Base-by-base conservation (phyloP, 2,797 vertebrate genomes). In the Columba guinea region DNA sequence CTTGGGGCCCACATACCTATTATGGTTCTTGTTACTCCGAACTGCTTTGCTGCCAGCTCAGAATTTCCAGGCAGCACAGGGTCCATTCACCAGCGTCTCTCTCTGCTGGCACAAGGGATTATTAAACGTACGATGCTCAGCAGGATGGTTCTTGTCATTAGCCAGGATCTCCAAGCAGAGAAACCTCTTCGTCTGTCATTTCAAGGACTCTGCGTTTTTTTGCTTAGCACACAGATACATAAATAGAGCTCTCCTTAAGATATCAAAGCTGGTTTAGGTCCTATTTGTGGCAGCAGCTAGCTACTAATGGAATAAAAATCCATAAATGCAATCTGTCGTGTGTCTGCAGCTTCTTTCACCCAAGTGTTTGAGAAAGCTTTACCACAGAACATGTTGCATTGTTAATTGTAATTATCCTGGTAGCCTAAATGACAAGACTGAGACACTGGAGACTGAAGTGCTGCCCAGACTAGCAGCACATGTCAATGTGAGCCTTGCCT, bases 21-120 rank as follows among this genome's bases (percentile, higher is more conserved):
- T 97, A 90, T 90, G 91, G 93, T 68, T 96, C 84, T 87, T 34
- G 14, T 94, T 95, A 87, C 90, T 90, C 71, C 5, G 7, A 49
- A 68, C 6, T 1, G 4, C 74, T 81, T 30, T 27, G 37, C 84
- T 96, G 91, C 94, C 93, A 96, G 79, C 52, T 89, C 76, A 23
- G 80, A 58, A n/a, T 75, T 93, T 87, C 75, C 84, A 88, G 84
- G 63, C 55, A 56, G 59, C 68, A 60, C 53, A 93, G 69, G 22
- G 67, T 82, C 89, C 91, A 52, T 94, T 96, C 96, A 87, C 68
- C 55, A 41, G n/a, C 17, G 32, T 62, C 22, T 59, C 87, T 86
- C 48, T 87, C 64, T 20, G 17, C 44, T 44, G 69, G 67, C 78
- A 41, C 73, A 70, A 52, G n/a, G 51, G 5, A 63, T 28, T 27